Evolutionary conservation across 2,113 vertebrate species (phyloP), one percentile per base, ranked within the genome.

Genomic region (Ptilorrhoa leucosticta): DNA sequence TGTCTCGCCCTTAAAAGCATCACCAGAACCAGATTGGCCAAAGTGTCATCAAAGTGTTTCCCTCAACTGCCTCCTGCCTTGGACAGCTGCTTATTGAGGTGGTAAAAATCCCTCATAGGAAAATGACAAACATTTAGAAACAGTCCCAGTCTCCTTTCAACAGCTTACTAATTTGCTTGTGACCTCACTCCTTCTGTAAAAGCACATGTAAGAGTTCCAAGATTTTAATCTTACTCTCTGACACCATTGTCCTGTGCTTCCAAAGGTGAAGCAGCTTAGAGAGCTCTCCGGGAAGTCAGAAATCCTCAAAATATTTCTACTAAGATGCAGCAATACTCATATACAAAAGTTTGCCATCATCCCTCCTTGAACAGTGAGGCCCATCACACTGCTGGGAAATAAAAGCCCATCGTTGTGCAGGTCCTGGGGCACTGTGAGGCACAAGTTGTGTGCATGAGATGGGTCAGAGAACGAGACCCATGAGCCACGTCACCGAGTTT

Each of bases 401-500:
- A 27, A 10, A 66, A 79, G 6, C 10, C n/a, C 50, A 9, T 17
- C 0, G 0, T 19, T 31, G 48, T 3, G 8, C 2, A 5, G 30
- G 40, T 54, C 68, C 8, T 27, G 58, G 53, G 28, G 37, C 37
- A 31, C 13, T 0, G 0, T 18, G 58, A 72, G 53, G 39, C 40
- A 73, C 11, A 18, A 45, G 37, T 6, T 10, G 3, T 39, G 71
- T 57, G 45, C 10, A 7, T 21, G 61, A 48, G 53, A 11, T 26
- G 40, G 58, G 20, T 7, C 22, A 83, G 31, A 51, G 6, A 48
- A 57, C 7, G 35, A 45, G 24, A 35, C 35, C 35, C 4, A 8
- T 1, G 22, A 57, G 39, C 39, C 21, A 10, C 0, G 0, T 13
- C 22, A 10, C 26, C 1, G 33, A 64, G 44, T 0, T 10, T 44